These are phyloP conservation scores for Drusus annulatus DNA, from an alignment of 1,140 invertebrate genomes.

Conservation along the genomic window DNA sequence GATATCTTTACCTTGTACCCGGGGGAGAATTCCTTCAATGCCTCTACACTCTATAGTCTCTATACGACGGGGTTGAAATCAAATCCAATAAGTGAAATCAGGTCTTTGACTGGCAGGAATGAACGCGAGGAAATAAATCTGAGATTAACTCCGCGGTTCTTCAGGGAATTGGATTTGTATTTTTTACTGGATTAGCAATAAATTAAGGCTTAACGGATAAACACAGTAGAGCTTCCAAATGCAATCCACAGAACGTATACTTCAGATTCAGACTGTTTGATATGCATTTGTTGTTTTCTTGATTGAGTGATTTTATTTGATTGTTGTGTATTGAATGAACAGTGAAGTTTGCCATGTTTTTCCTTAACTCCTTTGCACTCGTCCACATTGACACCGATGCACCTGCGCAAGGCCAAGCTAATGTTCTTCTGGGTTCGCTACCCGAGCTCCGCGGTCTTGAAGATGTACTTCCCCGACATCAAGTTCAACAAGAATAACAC, in stretches of 20 bases:
- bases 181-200: conserved; percentile 43
- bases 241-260: background rate
- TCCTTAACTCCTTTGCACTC: conserved; percentile 90
- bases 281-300: no score
- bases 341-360: background rate
- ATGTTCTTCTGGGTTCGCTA: conserved; percentile 99
- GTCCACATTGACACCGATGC: conserved; percentile 98
- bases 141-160: conserved; percentile 41
- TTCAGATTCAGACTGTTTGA: no score
- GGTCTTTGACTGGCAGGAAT: conserved; percentile 22
- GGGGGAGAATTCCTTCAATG: conserved; percentile 19
- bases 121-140: conserved; percentile 36
- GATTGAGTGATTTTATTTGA: no score
- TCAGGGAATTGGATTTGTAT: conserved; percentile 46
- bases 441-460: conserved; percentile 97
- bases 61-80: conserved; percentile 25
- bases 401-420: conserved; percentile 99
- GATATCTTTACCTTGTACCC: conserved; percentile 31
- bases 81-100: conserved; percentile 47
- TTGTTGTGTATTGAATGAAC: no score
- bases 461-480: conserved; percentile 99
- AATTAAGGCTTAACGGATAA: conserved; percentile 18
- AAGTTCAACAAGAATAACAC: conserved; percentile 99
- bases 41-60: background rate
- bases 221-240: conserved; percentile 41